Evolutionary conservation across 1,140 invertebrate species (phyloP), one percentile per base, ranked within the genome.

Genomic region (Ooceraea biroi): DNA sequence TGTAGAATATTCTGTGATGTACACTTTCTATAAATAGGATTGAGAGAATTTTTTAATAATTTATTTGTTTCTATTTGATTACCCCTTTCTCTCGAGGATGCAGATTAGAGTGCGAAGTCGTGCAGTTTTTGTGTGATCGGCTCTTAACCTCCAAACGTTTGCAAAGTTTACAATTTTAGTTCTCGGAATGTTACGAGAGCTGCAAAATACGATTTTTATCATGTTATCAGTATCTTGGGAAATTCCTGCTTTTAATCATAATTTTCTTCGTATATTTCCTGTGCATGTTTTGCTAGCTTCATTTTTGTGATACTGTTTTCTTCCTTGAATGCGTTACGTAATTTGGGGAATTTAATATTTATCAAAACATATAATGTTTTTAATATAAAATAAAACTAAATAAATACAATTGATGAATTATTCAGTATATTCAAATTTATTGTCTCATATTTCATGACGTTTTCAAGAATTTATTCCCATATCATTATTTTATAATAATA

Each of bases 71-170:
- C 61, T 50, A 74, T 77, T 77, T 66, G 65, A 77, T 77, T 66
- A 36, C 7, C 36, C 10, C 12, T 27, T 12, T 25, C 7, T 63
- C 65, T 52, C 27, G 14, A 52, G 22, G 5, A 61, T 46, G 48
- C n/a, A 19, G 44, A 19, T 61, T 77, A 61, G 44, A 66, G 25
- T 30, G n/a, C 10, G 12, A 27, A 76, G 27, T 65, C 44, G 22
- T 77, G 58, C 61, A 77, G 61, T 52, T 77, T 77, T 77, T 77
- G 44, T 44, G 50, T 65, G 65, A 77, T 77, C 73, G 44, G 65
- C 60, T 77, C 65, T 77, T 36, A 65, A 36, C 60, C 27, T 77
- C 10, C n/a, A 52, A 41, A 77, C 5, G 27, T 36, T 77, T 66
- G 60, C 12, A 50, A 76, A 76, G 65, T 77, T 66, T 77, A 66